phyloP scores from a whole-genome alignment of 2,113 vertebrate genomes.

The Fulmarus glacialis region DNA sequence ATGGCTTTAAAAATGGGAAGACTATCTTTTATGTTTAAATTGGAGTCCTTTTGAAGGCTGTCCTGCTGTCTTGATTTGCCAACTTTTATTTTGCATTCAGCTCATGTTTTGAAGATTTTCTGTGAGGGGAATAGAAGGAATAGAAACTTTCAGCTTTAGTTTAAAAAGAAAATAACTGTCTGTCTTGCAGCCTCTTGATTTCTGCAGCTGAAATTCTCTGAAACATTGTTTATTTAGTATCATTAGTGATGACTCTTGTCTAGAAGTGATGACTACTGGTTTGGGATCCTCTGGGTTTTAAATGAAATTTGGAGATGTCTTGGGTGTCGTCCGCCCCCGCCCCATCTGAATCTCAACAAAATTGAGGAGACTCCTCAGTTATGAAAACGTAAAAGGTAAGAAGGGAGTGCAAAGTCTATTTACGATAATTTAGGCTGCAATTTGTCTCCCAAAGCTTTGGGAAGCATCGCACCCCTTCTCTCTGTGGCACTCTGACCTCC shows the following conservation, averaged over 20 bases:
- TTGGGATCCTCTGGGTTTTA: neutral
- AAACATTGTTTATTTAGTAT: neutral
- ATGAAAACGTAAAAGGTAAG: neutral
- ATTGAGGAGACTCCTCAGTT: neutral
- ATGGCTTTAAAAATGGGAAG: neutral
- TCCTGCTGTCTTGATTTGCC: neutral
- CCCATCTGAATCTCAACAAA: neutral
- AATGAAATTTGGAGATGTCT: neutral
- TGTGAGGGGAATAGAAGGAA: neutral
- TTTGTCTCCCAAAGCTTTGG: neutral
- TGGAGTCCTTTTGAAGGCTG: neutral
- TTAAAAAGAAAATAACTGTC: neutral
- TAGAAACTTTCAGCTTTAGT: neutral
- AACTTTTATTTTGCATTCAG: neutral
- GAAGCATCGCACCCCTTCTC: neutral
- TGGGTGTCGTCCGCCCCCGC: neutral
- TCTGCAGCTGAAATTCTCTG: neutral
- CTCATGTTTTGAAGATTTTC: neutral
- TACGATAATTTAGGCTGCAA: neutral
- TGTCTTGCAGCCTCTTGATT: neutral
- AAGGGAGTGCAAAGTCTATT: neutral
- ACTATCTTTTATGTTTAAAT: neutral
- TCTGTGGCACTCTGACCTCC: conserved; percentile 58
- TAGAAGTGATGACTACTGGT: neutral
- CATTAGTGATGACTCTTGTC: neutral